Percentiles rank a stretch among this genome's conserved stretches.
Evolutionary conservation across 2,888 invertebrate genomes (phyloP).

Genomic region (Hyppa rectilinea): DNA sequence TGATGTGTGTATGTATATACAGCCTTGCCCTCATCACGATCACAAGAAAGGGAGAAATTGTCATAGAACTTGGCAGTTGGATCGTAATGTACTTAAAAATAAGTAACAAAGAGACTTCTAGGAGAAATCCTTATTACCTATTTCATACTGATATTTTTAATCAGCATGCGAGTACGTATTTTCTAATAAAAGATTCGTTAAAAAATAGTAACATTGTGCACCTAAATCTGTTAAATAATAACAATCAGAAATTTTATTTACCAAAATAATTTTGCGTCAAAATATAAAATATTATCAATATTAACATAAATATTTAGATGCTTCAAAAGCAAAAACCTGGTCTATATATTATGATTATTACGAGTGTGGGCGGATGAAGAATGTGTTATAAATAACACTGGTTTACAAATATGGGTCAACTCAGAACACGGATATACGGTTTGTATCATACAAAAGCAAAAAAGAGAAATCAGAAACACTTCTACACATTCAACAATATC

Average conservation of each 20-base stretch:
- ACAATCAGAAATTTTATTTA: background rate
- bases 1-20: no score
- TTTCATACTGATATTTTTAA: background rate
- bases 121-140: no score
- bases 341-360: background rate
- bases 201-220: no score
- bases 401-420: slow-evolving; percentile 41
- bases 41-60: background rate
- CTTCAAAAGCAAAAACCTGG: slow-evolving; percentile 1
- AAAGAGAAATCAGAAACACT: background rate
- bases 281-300: slow-evolving; percentile 11
- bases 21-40: background rate
- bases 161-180: background rate
- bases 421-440: background rate
- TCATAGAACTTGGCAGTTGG: background rate
- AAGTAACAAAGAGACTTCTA: background rate
- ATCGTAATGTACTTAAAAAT: background rate
- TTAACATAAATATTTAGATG: slow-evolving; percentile 17
- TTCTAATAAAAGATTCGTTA: no score
- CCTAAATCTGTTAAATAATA: background rate
- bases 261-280: background rate
- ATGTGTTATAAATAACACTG: slow-evolving; percentile 15
- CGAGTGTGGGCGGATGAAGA: slow-evolving; percentile 35
- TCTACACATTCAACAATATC: background rate
- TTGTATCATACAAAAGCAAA: background rate